These are phyloP conservation scores for Cydia splendana DNA, from an alignment of 1,140 invertebrate genomes.

Conservation along the genomic window DNA sequence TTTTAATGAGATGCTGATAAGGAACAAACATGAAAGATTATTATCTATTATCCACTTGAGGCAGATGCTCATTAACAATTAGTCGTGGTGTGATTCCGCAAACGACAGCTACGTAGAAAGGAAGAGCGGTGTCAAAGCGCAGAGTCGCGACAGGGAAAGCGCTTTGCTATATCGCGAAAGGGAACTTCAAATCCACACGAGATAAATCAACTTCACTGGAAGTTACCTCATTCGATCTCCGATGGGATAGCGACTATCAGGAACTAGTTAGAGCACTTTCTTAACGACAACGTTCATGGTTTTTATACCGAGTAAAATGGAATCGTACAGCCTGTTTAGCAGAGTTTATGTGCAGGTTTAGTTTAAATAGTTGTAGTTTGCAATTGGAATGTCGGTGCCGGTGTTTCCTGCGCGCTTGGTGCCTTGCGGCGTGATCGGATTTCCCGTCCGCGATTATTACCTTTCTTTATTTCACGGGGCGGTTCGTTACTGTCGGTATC, in stretches of 20 bases:
- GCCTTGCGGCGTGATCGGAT: slow-evolving; percentile 58
- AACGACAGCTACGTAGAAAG: slow-evolving; percentile 65
- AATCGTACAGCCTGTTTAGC: slow-evolving; percentile 42
- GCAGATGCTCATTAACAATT: slow-evolving; percentile 37
- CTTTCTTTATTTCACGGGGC: slow-evolving; percentile 68
- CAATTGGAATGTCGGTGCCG: slow-evolving; percentile 38
- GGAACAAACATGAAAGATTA: background rate
- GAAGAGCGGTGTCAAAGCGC: slow-evolving; percentile 70
- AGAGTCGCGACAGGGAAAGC: slow-evolving; percentile 70
- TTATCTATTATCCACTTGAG: background rate
- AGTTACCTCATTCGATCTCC: slow-evolving; percentile 52
- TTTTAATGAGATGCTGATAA: background rate
- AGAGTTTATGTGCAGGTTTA: slow-evolving; percentile 40
- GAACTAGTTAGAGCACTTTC: slow-evolving; percentile 65
- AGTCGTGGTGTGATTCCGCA: slow-evolving; percentile 39
- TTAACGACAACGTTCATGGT: slow-evolving; percentile 53
- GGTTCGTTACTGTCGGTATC: slow-evolving; percentile 62
- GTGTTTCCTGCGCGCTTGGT: slow-evolving; percentile 40
- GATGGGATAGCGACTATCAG: slow-evolving; percentile 47
- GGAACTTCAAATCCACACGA: slow-evolving; percentile 63
- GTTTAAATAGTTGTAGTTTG: slow-evolving; percentile 42
- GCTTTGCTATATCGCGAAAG: slow-evolving; percentile 67
- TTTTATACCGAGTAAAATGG: slow-evolving; percentile 51
- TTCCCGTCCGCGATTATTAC: slow-evolving; percentile 67
- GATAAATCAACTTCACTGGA: slow-evolving; percentile 49